Evolutionary conservation across 2,113 vertebrate genomes (phyloP), one percentile per base, ranked within the genome.

Genomic region (Tragulus kanchil): DNA sequence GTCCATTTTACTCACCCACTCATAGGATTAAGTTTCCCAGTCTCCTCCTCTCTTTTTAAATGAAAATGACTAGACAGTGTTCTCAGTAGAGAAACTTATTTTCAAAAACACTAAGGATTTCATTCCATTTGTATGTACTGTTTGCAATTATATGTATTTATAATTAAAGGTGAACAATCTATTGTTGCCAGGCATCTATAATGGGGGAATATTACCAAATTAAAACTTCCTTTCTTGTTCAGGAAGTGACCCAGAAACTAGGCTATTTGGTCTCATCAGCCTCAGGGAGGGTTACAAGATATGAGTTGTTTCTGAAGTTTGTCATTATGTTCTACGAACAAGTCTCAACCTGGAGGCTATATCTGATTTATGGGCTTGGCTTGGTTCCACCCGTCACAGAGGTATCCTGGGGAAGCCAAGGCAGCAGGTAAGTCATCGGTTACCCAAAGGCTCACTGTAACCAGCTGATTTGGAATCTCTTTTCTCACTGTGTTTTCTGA

Each of bases 51-150:
- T 73, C 45, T 87, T 96, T 95, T 93, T 73, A 89, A 90, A 81
- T 94, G 90, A 71, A 96, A 97, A 95, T 93, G 50, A 93, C 71
- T 89, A 89, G 61, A 90, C 82, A 87, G 58, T 77, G 45, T 79
- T 95, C 75, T 52, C 36, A 54, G 79, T 61, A 93, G 89, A 97
- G 67, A 90, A 94, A 69, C 75, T 12, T 75, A 85, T 94, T 96
- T 96, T 84, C 48, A 94, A 48, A 97, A 94, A 69, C 82, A 64
- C 45, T 77, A 54, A 64, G 21, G 3, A 58, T 97, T 93, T 89
- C 71, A 93, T 71, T 93, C 42, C 16, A 54, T 59, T 92, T 23
- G 28, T 94, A 82, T 85, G 23, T 59, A 25, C 28, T 84, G 8
- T 42, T 59, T 86, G 45, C 25, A 88, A 71, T 75, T 56, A 8